These are phyloP conservation scores for Trachelus tabidus DNA, from an alignment of 2,888 invertebrate genomes.

Conservation along the genomic window DNA sequence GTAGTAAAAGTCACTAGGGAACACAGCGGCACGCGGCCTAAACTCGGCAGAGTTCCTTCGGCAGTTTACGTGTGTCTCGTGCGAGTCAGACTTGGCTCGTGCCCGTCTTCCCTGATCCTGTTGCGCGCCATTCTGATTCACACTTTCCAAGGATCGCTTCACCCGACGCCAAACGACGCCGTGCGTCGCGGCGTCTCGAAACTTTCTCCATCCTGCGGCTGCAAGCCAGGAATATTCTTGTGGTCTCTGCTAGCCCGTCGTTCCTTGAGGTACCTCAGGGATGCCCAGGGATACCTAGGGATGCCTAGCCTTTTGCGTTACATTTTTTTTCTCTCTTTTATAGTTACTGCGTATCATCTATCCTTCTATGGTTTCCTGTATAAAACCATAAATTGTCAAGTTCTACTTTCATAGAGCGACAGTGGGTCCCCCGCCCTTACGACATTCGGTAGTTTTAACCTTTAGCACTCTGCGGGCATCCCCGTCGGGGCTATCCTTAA, in stretches of 20 bases:
- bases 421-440: constrained; percentile 1
- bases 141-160: too few relatives aligned
- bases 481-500: constrained; percentile 38
- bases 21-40: too few relatives aligned
- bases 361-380: not conserved
- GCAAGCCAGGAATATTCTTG: not conserved
- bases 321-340: not conserved
- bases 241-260: not conserved
- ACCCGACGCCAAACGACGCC: too few relatives aligned
- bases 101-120: too few relatives aligned
- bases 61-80: too few relatives aligned
- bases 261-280: too few relatives aligned
- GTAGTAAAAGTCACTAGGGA: not conserved
- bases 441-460: constrained; percentile 38
- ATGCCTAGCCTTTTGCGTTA: not conserved
- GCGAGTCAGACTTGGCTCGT: too few relatives aligned
- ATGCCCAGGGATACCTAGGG: not conserved
- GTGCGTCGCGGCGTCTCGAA: too few relatives aligned
- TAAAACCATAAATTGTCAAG: not conserved
- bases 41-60: too few relatives aligned
- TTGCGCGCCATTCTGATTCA: too few relatives aligned
- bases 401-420: not conserved
- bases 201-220: not conserved
- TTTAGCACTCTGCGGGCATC: constrained; percentile 45
- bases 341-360: not conserved